These are phyloP conservation scores for Apteryx owenii DNA, from an alignment of 2,113 vertebrate species.

Conservation along the genomic window DNA sequence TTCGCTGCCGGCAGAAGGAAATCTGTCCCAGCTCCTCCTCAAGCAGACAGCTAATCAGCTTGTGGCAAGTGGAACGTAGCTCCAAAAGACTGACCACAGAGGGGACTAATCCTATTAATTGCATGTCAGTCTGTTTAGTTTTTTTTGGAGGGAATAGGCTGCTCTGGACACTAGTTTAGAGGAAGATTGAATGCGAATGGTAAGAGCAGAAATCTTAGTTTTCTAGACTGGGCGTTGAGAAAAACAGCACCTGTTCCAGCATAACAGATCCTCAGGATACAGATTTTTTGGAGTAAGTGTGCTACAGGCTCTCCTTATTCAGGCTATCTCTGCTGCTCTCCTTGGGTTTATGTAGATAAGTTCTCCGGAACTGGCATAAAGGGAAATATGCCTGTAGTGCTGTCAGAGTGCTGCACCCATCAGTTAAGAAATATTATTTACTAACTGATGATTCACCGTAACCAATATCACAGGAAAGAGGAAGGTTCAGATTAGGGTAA, in stretches of 20 bases:
- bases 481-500: neutral
- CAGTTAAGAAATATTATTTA: slow-evolving; percentile 41
- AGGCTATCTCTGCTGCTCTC: neutral
- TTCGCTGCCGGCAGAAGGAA: slow-evolving; percentile 31
- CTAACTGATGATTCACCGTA: slow-evolving; percentile 54
- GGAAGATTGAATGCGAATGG: slow-evolving; percentile 21
- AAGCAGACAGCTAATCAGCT: slow-evolving; percentile 15
- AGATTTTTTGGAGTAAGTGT: neutral
- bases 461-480: neutral
- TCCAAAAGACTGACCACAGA: slow-evolving; percentile 20
- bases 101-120: neutral
- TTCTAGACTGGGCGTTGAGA: neutral
- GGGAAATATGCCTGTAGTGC: neutral
- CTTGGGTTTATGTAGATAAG: neutral
- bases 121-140: neutral
- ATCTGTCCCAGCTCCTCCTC: slow-evolving; percentile 37
- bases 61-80: neutral
- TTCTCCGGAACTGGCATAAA: neutral
- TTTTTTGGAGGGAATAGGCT: neutral
- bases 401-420: slow-evolving; percentile 29
- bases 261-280: neutral
- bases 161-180: slow-evolving; percentile 43
- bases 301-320: neutral
- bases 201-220: slow-evolving; percentile 29
- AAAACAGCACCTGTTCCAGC: neutral